Evolutionary conservation across 2,888 invertebrate species (phyloP).

Genomic region (Gryllus longicercus): DNA sequence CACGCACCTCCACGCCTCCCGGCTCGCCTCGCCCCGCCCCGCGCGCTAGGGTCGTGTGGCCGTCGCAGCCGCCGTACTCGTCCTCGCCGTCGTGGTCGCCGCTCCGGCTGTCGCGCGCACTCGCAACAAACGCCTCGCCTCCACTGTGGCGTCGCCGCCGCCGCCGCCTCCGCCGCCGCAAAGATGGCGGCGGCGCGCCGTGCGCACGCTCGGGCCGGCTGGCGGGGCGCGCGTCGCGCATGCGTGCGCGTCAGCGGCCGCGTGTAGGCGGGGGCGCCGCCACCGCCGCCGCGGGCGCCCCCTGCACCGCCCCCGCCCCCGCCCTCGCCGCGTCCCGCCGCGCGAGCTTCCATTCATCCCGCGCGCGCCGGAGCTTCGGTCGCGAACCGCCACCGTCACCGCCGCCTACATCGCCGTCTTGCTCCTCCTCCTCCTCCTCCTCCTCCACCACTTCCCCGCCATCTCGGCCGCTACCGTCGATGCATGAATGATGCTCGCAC

Average conservation of each 20-base stretch:
- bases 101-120: neutral
- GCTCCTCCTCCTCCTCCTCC: neutral
- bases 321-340: neutral
- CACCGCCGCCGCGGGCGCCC: conserved; percentile 48
- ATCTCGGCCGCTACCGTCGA: neutral
- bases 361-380: neutral
- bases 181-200: conserved; percentile 22
- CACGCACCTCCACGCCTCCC: too few species aligned
- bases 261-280: conserved; percentile 45
- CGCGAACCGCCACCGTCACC: conserved; percentile 40
- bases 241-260: conserved; percentile 48
- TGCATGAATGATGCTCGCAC: conserved; percentile 17
- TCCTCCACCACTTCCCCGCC: conserved; percentile 40
- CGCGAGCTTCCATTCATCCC: neutral
- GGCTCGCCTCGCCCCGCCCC: neutral
- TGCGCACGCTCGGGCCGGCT: conserved; percentile 23
- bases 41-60: neutral
- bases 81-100: neutral
- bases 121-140: neutral
- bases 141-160: conserved; percentile 1
- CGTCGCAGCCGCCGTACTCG: neutral
- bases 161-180: neutral
- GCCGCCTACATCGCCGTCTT: conserved; percentile 48
- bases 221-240: conserved; percentile 39
- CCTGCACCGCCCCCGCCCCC: neutral